Base-by-base conservation (phyloP, 2,797 vertebrate species). In the Sparidentex hasta region DNA sequence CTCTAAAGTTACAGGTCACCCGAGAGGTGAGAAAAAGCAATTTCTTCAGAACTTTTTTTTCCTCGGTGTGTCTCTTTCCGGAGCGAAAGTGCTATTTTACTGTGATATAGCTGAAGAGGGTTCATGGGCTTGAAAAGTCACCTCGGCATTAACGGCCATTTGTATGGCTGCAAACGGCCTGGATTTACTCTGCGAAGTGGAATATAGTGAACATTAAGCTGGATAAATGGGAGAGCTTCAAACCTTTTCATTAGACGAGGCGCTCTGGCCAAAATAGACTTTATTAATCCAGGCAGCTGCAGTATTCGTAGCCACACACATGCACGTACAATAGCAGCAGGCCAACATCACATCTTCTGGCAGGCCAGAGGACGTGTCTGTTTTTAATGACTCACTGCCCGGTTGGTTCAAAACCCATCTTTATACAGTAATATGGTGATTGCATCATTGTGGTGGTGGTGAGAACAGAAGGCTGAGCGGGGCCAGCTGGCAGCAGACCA, bases 211-310 rank as follows among this genome's bases (percentile, higher is more conserved):
- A 71, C 61, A 82, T 74, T 65, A 82, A 79, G 75, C 44, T 64
- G 66, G 66, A 71, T 78, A 46, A 72, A 74, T 55, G 68, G 47
- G 4, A 52, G 51, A 27, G 69, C 64, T 70, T 69, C 51, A 50
- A 47, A 70, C 56, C 63, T 56, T 83, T 80, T 74, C 66, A 80
- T 82, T 77, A 66, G 47, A 75, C 41, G 4, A 71, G n/a, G 68
- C 14, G 2, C 51, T 27, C 27, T 23, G 54, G 74, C 64, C 64
- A 67, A 57, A 77, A 72, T 12, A 74, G 51, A 62, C 65, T 71
- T 75, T 70, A 87, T 81, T 81, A 74, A 84, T 77, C 62, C 47
- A 38, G 59, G 20, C 72, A 59, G 75, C n/a, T 54, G 58, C 25
- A 23, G 44, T 7, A 50, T 52, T 44, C 62, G 54, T 0, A 68